Base-by-base conservation (phyloP, 2,888 invertebrate genomes). In the Xestia sexstrigata region DNA sequence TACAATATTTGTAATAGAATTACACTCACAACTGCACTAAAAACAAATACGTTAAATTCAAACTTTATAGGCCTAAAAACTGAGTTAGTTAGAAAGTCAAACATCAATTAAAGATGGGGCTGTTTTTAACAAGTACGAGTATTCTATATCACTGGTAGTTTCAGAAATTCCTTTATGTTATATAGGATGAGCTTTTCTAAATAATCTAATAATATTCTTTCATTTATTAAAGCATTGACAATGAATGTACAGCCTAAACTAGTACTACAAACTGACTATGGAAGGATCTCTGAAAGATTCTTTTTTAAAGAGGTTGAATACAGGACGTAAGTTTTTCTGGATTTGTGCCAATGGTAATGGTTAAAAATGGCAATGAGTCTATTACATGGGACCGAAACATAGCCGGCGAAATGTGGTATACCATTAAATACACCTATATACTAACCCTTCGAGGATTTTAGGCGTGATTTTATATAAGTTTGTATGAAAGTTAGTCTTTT, bases 1-100 rank as follows among this genome's bases (percentile, higher is more conserved):
- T 45, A 74, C 17, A 42, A 26, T n/a, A 30, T 66, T 26, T 75
- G 30, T 26, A 72, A 77, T 58, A 68, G 42, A 60, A 66, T 62
- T 62, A 62, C 26, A 70, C n/a, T 68, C 11, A 17, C 23, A 67
- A 9, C n/a, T 70, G 65, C 23, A 55, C 35, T 67, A 26, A 62
- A 66, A 17, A 42, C 15, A n/a, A n/a, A n/a, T 0, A 42, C 11
- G n/a, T 55, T 17, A 5, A 5, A 26, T 11, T 11, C 52, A 9
- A 62, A 30, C 30, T 63, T 63, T 63, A 39, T 13, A 23, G 13
- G 39, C 23, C 13, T 35, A 62, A 23, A 35, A 39, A 11, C 23
- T 23, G 11, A 23, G 35, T 35, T 23, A 11, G 11, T 20, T 35
- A 11, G 5, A 62, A 35, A 58, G 13, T 15, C 26, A 35, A 35